phyloP scores from a whole-genome alignment of 2,888 invertebrate genomes.

The Nineta flava region DNA sequence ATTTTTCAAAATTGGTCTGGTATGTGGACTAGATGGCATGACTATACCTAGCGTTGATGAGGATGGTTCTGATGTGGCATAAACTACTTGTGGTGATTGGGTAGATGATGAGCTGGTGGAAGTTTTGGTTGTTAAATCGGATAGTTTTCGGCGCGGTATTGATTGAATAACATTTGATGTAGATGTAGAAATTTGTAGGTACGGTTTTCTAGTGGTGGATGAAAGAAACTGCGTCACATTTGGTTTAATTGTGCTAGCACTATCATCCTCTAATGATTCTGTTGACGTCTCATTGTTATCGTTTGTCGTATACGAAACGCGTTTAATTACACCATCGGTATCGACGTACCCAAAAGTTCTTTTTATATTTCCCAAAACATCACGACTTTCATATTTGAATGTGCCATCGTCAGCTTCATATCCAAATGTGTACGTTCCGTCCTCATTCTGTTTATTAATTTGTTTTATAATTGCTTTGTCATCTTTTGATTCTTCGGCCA shows the following conservation, averaged over 20 bases:
- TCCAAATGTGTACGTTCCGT: constrained; percentile 71
- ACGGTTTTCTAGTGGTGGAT: constrained; percentile 38
- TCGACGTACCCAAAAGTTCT: constrained; percentile 73
- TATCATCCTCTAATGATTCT: constrained; percentile 25
- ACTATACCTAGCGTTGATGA: constrained; percentile 20
- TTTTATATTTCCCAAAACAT: constrained; percentile 63
- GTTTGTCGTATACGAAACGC: constrained; percentile 55
- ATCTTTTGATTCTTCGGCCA: constrained; percentile 46
- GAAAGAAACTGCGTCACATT: constrained; percentile 28
- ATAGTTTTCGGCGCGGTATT: constrained; percentile 38
- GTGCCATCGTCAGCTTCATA: constrained; percentile 76
- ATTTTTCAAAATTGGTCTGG: constrained; percentile 14
- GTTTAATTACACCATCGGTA: constrained; percentile 58
- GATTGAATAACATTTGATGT: constrained; percentile 47
- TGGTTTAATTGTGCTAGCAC: constrained; percentile 23
- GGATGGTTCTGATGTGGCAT: constrained; percentile 24
- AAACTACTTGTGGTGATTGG: constrained; percentile 22
- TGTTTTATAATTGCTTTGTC: constrained; percentile 66
- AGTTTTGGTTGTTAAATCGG: constrained; percentile 24
- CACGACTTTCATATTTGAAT: constrained; percentile 70
- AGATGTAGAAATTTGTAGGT: constrained; percentile 30
- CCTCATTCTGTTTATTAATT: constrained; percentile 63
- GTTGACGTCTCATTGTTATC: constrained; percentile 34
- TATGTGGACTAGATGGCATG: constrained; percentile 8
- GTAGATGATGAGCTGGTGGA: constrained; percentile 18